A percentile compares a stretch with the other conserved stretches of the same genome.
Evolutionary conservation across 2,888 invertebrate species (phyloP).

Genomic region (Agrochola macilenta): DNA sequence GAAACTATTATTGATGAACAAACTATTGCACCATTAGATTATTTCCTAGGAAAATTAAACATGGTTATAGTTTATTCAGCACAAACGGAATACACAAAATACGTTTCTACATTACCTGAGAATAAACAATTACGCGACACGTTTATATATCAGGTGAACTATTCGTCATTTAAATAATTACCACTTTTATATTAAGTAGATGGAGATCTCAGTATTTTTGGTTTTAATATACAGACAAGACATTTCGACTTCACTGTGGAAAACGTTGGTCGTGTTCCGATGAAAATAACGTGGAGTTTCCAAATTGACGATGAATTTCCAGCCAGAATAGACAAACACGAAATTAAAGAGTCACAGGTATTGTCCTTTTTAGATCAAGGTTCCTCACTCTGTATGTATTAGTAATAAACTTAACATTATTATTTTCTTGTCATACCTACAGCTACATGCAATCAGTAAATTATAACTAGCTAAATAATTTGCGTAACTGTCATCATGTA

Average conservation of each 20-base stretch:
- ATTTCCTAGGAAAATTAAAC: slow-evolving; percentile 72
- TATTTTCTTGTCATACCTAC: too few species aligned
- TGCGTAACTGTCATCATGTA: too few species aligned
- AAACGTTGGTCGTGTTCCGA: slow-evolving; percentile 82
- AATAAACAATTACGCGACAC: slow-evolving; percentile 88
- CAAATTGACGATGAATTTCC: slow-evolving; percentile 85
- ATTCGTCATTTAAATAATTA: background rate
- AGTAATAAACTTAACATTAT: background rate
- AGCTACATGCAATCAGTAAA: too few species aligned
- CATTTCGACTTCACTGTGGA: slow-evolving; percentile 79
- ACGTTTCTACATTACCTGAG: slow-evolving; percentile 81
- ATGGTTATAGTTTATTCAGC: slow-evolving; percentile 88
- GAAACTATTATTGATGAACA: slow-evolving; percentile 79
- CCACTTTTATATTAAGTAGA: background rate
- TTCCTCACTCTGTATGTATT: background rate
- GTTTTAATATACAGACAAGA: slow-evolving; percentile 73
- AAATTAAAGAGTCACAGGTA: slow-evolving; percentile 63
- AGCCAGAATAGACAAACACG: slow-evolving; percentile 78
- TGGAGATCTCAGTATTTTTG: background rate
- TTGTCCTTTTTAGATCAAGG: background rate
- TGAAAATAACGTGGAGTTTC: slow-evolving; percentile 85
- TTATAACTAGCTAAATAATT: too few species aligned
- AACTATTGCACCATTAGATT: slow-evolving; percentile 67
- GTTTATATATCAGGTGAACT: slow-evolving; percentile 87
- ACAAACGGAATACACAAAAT: slow-evolving; percentile 89